These are phyloP conservation scores for Penaeus japonicus DNA, from an alignment of 1,140 invertebrate species.

Conservation along the genomic window DNA sequence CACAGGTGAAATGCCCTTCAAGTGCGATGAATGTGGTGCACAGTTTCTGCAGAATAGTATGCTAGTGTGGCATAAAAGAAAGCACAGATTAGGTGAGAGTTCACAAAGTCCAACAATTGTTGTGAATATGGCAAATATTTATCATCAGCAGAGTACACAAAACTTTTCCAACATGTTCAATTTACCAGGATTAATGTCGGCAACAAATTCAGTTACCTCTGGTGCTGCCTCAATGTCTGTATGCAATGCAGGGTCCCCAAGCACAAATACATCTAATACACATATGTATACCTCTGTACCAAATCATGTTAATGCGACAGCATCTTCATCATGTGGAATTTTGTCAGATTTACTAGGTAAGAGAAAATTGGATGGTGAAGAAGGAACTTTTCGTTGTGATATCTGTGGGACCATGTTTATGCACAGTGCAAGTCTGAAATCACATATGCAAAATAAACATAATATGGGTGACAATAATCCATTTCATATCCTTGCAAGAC, in stretches of 20 bases:
- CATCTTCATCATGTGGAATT: background rate
- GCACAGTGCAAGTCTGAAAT: slow-evolving; percentile 28
- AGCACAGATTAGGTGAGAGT: slow-evolving; percentile 26
- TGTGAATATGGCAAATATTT: slow-evolving; percentile 46
- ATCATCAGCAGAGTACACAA: slow-evolving; percentile 31
- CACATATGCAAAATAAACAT: slow-evolving; percentile 48
- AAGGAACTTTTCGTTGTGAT: slow-evolving; percentile 42
- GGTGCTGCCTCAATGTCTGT: background rate
- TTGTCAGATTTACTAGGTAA: background rate
- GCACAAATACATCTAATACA: background rate
- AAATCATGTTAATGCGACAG: background rate
- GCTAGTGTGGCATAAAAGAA: slow-evolving; percentile 50
- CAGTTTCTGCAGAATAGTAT: slow-evolving; percentile 48
- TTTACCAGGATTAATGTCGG: slow-evolving; percentile 17
- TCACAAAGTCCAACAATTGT: slow-evolving; percentile 33
- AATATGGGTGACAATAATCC: slow-evolving; percentile 54
- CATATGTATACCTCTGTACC: background rate
- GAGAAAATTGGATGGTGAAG: slow-evolving; percentile 31
- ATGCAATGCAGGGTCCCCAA: background rate
- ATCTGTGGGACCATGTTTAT: slow-evolving; percentile 30
- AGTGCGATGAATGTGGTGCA: slow-evolving; percentile 53
- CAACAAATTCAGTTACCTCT: background rate
- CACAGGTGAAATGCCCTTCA: slow-evolving; percentile 48
- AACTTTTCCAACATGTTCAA: slow-evolving; percentile 26
- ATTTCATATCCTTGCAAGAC: slow-evolving; percentile 42